Evolutionary conservation across 2,888 invertebrate genomes (phyloP).

Genomic region (Spicauda simplicius): DNA sequence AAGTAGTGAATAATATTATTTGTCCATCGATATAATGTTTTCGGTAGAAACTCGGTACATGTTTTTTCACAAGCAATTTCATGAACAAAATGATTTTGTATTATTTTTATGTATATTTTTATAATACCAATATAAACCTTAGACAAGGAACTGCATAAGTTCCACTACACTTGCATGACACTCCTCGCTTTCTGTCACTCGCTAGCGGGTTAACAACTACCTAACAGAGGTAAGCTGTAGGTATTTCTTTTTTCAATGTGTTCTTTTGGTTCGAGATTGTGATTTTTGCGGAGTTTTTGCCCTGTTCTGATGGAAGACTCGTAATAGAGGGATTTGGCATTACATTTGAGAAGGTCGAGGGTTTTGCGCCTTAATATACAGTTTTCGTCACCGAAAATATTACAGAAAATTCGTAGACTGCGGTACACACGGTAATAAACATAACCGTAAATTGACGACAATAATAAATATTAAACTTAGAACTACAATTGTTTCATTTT

Average conservation of each 20-base stretch:
- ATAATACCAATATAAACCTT: no score
- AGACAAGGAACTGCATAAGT: no score
- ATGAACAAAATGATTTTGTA: no score
- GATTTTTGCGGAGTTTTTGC: conserved; percentile 42
- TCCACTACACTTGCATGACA: no score
- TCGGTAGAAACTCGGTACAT: no score
- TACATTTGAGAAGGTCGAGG: conserved; percentile 31
- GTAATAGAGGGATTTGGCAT: conserved; percentile 40
- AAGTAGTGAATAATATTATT: no score
- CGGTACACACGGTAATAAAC: neutral
- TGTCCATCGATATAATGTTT: no score
- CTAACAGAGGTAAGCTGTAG: conserved; percentile 21
- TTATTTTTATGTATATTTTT: no score
- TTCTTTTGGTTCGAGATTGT: conserved; percentile 40
- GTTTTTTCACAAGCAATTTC: no score
- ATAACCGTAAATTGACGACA: no score
- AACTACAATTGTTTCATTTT: no score
- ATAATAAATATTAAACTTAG: no score
- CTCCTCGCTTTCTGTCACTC: conserved; percentile 25
- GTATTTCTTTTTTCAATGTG: conserved; percentile 45
- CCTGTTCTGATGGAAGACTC: conserved; percentile 35
- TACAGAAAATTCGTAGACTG: neutral
- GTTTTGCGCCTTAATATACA: conserved; percentile 16
- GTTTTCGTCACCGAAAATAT: conserved; percentile 6
- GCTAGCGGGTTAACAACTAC: neutral